These are phyloP conservation scores for Australoheros scitulus DNA, from an alignment of 2,113 vertebrate species.

Conservation along the genomic window DNA sequence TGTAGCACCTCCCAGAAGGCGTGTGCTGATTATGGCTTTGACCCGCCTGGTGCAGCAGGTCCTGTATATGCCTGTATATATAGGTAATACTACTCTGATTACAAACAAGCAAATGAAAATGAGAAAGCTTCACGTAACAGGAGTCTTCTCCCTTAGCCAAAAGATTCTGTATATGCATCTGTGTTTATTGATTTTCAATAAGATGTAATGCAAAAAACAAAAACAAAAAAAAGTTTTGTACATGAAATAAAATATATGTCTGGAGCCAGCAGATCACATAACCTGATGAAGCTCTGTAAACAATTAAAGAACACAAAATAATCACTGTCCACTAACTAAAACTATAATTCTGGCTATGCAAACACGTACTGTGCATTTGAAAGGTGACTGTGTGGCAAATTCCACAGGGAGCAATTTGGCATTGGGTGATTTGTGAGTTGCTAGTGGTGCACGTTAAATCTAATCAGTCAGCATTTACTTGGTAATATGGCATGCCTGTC, in stretches of 20 bases:
- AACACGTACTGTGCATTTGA: constrained; percentile 45
- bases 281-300: constrained; percentile 27
- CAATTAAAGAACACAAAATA: neutral
- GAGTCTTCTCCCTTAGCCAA: neutral
- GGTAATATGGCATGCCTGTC: constrained; percentile 60
- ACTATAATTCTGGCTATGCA: constrained; percentile 25
- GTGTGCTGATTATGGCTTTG: too few species aligned
- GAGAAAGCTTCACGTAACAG: neutral
- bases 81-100: neutral
- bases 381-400: constrained; percentile 45
- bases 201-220: neutral
- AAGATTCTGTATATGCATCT: neutral
- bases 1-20: too few species aligned
- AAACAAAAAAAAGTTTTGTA: neutral
- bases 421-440: constrained; percentile 65
- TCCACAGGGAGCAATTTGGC: constrained; percentile 61
- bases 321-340: constrained; percentile 28
- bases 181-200: neutral
- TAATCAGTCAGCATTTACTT: constrained; percentile 74
- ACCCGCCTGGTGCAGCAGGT: too few species aligned
- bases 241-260: neutral
- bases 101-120: too few species aligned
- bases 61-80: neutral
- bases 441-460: constrained; percentile 67
- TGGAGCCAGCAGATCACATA: neutral